Evolutionary conservation across 2,888 invertebrate genomes (phyloP), one percentile per base, ranked within the genome.

Genomic region (Hyalella azteca): DNA sequence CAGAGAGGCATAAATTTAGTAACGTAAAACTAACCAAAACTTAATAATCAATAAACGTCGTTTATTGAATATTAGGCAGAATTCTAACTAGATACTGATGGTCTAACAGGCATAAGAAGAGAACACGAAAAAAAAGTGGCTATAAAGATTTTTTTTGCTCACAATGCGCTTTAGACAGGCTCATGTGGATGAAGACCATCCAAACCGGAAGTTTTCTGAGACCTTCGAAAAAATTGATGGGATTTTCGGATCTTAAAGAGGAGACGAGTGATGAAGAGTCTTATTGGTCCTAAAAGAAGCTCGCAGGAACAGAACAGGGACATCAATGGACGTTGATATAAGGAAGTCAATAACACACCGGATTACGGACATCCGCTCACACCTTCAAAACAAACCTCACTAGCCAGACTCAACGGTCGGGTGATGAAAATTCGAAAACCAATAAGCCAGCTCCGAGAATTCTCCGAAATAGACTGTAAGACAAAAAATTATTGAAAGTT

Each of bases 281-380:
- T n/a, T n/a, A n/a, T n/a, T n/a, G n/a, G n/a, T n/a, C n/a, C n/a
- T n/a, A n/a, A n/a, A n/a, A 19, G 54, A 26, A 29, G 26, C 19
- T 7, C 54, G 26, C 29, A n/a, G 26, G 54, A 26, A 22, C 9
- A 15, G 54, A 29, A 9, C 54, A 29, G 26, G 4, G 54, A 22
- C 22, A 54, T 54, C 54, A 19, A 15, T 36, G 66, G 66, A 36
- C 36, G 36, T 32, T 36, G 32, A 36, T 9, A 11, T 19, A 5
- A 66, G 66, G 66, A 32, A 36, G 66, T 66, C 66, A 66, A 66
- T 66, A 66, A 36, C 66, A 66, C 66, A 66, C 29, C 66, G 15
- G 32, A 36, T 66, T 66, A 66, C 15, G 66, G 66, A 66, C 66
- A 36, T 66, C 66, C 66, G 66, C 36, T 66, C 66, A 11, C 36